Conservation (phyloP, 1,140 invertebrate species). For the Ostrea denselamellosa region DNA sequence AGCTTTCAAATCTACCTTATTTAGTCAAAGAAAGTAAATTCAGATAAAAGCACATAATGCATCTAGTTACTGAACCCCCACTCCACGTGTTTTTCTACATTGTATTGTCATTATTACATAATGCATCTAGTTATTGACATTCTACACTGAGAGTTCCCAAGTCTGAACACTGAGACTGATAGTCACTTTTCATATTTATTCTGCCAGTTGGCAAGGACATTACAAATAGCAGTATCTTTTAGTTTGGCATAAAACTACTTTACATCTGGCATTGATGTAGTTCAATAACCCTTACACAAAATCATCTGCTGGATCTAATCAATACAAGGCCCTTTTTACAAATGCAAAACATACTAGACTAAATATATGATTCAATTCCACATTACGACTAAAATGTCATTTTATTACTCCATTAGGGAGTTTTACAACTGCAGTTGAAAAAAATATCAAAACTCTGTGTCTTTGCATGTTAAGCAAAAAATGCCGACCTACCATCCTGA, state of each 20-base stretch:
- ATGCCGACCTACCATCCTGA: too few species aligned
- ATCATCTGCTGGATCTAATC: not conserved
- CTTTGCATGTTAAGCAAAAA: too few species aligned
- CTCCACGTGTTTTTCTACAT: too few species aligned
- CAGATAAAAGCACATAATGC: too few species aligned
- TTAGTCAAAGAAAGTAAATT: too few species aligned
- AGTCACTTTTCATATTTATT: not conserved
- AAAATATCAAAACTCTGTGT: too few species aligned
- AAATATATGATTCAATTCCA: not conserved
- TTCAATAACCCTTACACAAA: not conserved
- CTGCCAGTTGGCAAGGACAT: not conserved
- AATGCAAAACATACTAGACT: not conserved
- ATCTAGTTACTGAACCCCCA: too few species aligned
- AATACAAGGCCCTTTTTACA: not conserved
- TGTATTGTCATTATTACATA: not conserved
- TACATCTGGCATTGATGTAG: not conserved
- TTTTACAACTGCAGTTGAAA: too few species aligned
- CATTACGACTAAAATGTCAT: not conserved
- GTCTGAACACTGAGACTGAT: not conserved
- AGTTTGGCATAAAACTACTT: not conserved
- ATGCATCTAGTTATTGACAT: not conserved
- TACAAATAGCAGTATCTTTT: not conserved
- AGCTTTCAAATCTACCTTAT: too few species aligned
- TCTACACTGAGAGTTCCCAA: not conserved
- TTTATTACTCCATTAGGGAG: too few species aligned